Base-by-base conservation (phyloP, 2,113 vertebrate genomes). In the Embiotoca jacksoni region DNA sequence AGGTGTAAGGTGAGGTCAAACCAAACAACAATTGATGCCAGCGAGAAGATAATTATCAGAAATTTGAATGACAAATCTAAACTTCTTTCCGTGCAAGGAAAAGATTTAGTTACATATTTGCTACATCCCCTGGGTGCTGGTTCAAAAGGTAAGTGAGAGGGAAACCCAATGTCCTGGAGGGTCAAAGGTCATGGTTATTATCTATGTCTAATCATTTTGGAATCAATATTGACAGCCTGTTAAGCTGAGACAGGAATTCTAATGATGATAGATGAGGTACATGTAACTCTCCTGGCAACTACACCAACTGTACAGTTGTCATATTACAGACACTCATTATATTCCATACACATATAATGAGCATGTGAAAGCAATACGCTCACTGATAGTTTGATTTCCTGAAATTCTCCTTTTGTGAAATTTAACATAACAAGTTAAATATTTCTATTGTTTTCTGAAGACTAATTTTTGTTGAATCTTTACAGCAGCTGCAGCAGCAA, bases 1-100 rank as follows among this genome's bases (percentile, higher is more conserved):
- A 81, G 80, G 82, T 84, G 57, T 83, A 83, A 88, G 80, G 71
- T 82, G 54, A 67, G 61, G 70, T 87, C 70, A 80, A 61, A 67
- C 23, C 50, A 81, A 81, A 72, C 62, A 73, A 41, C 52, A 2
- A 47, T 1, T 0, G 35, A 55, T 6, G 55, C n/a, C 35, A 58
- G 59, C 50, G 49, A 55, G 37, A 47, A 52, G 37, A 66, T 69
- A 7, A 83, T 70, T 75, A 50, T 46, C n/a, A 63, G 46, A 57
- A 35, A 46, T 71, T 16, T 81, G 15, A 78, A 62, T 59, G 56
- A 81, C 53, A 80, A 41, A 63, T 81, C 36, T n/a, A 11, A 15
- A 69, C 41, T 7, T 67, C 30, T 61, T 53, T 8, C 57, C n/a
- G 6, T 67, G 36, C 47, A 56, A 14, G 44, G 37, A 13, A 54